Evolutionary conservation across 2,888 invertebrate species (phyloP).

Genomic region (Crioceris asparagi): DNA sequence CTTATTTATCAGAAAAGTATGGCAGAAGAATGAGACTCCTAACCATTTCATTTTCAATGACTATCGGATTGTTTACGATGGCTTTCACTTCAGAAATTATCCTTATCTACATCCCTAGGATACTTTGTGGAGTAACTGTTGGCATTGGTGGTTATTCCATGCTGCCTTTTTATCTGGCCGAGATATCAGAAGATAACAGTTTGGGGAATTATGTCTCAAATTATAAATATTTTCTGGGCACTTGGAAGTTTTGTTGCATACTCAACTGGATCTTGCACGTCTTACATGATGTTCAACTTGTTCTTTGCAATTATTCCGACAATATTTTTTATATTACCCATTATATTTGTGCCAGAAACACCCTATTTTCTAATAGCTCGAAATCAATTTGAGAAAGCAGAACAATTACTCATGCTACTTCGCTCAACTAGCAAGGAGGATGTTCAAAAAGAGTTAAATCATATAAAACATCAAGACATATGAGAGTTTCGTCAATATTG

Average conservation of each 20-base stretch:
- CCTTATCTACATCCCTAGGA: constrained; percentile 33
- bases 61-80: constrained; percentile 17
- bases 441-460: constrained; percentile 47
- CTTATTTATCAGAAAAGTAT: constrained; percentile 49
- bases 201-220: not conserved
- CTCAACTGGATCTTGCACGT: not conserved
- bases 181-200: not conserved
- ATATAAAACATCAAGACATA: constrained; percentile 21
- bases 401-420: constrained; percentile 52
- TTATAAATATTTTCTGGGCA: not conserved
- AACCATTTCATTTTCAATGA: constrained; percentile 30
- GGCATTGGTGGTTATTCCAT: constrained; percentile 33
- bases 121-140: constrained; percentile 48
- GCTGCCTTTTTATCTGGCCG: not conserved
- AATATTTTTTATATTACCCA: not conserved
- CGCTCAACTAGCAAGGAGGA: constrained; percentile 52
- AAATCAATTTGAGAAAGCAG: constrained; percentile 28
- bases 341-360: not conserved
- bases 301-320: not conserved
- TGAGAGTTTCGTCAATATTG: constrained; percentile 43
- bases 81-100: constrained; percentile 18
- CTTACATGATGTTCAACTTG: not conserved
- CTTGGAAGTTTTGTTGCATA: not conserved
- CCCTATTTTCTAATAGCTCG: not conserved
- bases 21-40: constrained; percentile 59